These are phyloP conservation scores for Salvelinus fontinalis DNA, from an alignment of 2,113 vertebrate species.

Conservation along the genomic window DNA sequence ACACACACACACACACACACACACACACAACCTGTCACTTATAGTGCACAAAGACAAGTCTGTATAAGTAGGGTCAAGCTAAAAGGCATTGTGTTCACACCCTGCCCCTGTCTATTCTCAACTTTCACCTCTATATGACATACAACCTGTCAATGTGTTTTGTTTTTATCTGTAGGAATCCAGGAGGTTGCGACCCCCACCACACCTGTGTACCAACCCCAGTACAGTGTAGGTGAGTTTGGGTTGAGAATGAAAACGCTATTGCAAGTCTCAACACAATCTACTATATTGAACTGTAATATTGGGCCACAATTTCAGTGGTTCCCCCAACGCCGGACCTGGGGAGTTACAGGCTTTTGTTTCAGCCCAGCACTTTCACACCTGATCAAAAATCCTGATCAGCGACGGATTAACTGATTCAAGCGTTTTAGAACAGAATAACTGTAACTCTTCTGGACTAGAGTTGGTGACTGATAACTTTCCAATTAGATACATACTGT, in stretches of 20 bases:
- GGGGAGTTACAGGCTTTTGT: no score
- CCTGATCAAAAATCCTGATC: no score
- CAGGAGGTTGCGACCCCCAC: conserved; percentile 64
- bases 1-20: background rate
- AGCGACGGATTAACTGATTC: no score
- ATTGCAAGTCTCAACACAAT: no score
- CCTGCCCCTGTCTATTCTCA: conserved; percentile 7
- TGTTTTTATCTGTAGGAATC: conserved; percentile 67
- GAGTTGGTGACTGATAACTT: no score
- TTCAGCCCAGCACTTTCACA: no score
- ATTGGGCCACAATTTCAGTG: background rate
- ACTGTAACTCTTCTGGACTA: no score
- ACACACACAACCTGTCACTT: conserved; percentile 36
- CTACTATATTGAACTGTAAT: background rate
- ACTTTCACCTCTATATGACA: conserved; percentile 15
- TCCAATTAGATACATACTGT: no score
- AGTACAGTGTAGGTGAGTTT: conserved; percentile 74
- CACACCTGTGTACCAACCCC: conserved; percentile 73
- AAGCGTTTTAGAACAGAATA: no score
- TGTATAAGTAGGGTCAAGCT: no score
- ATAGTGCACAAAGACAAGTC: conserved; percentile 20
- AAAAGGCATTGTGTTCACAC: conserved; percentile 27
- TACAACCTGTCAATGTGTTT: no score
- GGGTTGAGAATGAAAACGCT: background rate
- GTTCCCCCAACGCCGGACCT: no score